A percentile compares a stretch with the other conserved stretches of the same genome.
phyloP scores from a whole-genome alignment of 2,113 vertebrate genomes.

The Microcebus lehilahytsara region DNA sequence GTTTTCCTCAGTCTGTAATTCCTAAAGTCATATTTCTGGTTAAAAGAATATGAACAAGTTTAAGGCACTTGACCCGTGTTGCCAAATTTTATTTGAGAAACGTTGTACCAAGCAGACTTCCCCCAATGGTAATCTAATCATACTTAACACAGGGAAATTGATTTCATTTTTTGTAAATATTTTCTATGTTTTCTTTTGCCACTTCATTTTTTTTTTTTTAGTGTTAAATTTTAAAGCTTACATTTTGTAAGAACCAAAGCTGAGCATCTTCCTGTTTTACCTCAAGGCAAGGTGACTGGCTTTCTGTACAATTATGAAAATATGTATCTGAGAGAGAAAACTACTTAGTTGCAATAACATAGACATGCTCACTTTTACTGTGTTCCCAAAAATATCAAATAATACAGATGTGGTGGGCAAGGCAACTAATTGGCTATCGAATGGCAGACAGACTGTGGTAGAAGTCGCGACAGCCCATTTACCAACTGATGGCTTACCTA shows the following conservation, averaged over 20 bases:
- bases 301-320: not conserved
- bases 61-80: too few species aligned
- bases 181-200: too few species aligned
- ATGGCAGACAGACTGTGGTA: not conserved
- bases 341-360: not conserved
- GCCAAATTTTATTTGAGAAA: too few species aligned
- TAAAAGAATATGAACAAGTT: too few species aligned
- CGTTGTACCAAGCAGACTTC: too few species aligned
- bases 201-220: too few species aligned
- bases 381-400: not conserved
- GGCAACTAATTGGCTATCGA: not conserved
- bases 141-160: too few species aligned
- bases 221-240: too few species aligned
- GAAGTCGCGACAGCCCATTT: not conserved
- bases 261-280: not conserved
- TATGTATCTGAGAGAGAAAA: not conserved
- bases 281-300: not conserved
- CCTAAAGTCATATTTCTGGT: too few species aligned
- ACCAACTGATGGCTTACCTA: not conserved
- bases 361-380: not conserved
- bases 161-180: too few species aligned
- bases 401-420: not conserved
- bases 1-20: too few species aligned
- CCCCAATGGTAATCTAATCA: too few species aligned
- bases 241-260: not conserved